Base-by-base conservation (phyloP, 2,113 vertebrate species). In the Onychorhynchus coronatus region DNA sequence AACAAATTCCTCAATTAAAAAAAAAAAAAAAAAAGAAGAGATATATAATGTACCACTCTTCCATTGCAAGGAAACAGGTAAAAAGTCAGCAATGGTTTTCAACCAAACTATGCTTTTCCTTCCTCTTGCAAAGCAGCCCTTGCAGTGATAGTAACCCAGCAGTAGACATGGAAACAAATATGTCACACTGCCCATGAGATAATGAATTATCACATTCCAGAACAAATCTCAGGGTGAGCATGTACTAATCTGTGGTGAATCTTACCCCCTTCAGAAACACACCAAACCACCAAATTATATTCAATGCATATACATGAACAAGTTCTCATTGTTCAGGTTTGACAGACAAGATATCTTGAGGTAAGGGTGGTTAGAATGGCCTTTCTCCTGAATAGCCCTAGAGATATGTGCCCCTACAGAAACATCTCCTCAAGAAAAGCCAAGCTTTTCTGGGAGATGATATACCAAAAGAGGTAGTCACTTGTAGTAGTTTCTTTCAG, bases 171-270 rank as follows among this genome's bases (percentile, higher is more conserved):
- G 30, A 67, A 81, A 73, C 19, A 11, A 46, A 87, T 61, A 25
- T 70, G 42, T 86, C 56, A 62, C 58, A 2, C 3, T 49, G 19
- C 59, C 73, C 4, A 24, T 19, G 66, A 96, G 86, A 81, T 89
- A 97, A 79, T 73, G 89, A 96, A 95, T 92, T 91, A 94, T 68
- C 84, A 25, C 83, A 94, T 88, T 92, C 96, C 95, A 95, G 89
- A 96, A 89, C 88, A 92, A 95, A 92, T 93, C 88, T 95, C n/a
- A 14, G 75, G 41, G 85, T 62, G 37, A 94, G 74, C 44, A 80
- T n/a, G 12, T 86, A 86, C 62, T 91, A 16, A 90, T 92, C 89
- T 92, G 70, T 33, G 91, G 83, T 55, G 88, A 89, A 92, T 91
- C 94, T 89, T 41, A 95, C 0, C 0, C 44, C 39, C 14, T 46